phyloP scores from a whole-genome alignment of 2,888 invertebrate genomes.

The Clanis bilineata region DNA sequence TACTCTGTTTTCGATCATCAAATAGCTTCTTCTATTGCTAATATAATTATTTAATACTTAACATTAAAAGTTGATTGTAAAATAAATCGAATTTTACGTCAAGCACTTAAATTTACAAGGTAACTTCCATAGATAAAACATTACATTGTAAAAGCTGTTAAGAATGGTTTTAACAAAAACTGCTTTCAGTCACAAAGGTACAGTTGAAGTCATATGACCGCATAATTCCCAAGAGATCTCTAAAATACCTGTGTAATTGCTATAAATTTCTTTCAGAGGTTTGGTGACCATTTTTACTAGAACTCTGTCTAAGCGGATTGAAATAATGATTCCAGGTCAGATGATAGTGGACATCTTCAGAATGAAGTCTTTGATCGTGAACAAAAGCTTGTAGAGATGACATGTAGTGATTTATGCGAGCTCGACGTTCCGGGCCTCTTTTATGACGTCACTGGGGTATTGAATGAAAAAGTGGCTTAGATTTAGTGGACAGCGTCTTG shows the following conservation, averaged over 20 bases:
- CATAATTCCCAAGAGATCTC: constrained; percentile 11
- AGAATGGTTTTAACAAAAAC: neutral
- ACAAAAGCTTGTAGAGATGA: constrained; percentile 54
- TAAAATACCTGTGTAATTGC: constrained; percentile 29
- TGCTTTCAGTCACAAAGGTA: constrained; percentile 11
- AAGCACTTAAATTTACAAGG: neutral
- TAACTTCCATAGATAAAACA: neutral
- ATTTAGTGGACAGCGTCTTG: constrained; percentile 18
- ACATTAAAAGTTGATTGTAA: neutral
- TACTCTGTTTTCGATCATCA: neutral
- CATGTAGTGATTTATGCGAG: constrained; percentile 60
- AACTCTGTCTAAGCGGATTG: neutral
- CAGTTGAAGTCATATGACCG: constrained; percentile 11
- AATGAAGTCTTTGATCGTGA: constrained; percentile 53
- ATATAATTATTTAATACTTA: neutral
- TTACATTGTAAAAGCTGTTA: neutral
- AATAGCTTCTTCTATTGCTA: neutral
- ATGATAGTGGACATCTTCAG: constrained; percentile 34
- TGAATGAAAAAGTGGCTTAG: constrained; percentile 44
- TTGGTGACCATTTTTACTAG: constrained; percentile 13
- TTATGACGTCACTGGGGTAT: constrained; percentile 51
- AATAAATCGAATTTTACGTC: neutral
- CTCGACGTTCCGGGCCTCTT: constrained; percentile 33
- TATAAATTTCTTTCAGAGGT: constrained; percentile 28
- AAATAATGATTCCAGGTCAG: constrained; percentile 24